These are phyloP conservation scores for Hemichromis elongatus DNA, from an alignment of 2,113 vertebrate genomes.

Conservation along the genomic window DNA sequence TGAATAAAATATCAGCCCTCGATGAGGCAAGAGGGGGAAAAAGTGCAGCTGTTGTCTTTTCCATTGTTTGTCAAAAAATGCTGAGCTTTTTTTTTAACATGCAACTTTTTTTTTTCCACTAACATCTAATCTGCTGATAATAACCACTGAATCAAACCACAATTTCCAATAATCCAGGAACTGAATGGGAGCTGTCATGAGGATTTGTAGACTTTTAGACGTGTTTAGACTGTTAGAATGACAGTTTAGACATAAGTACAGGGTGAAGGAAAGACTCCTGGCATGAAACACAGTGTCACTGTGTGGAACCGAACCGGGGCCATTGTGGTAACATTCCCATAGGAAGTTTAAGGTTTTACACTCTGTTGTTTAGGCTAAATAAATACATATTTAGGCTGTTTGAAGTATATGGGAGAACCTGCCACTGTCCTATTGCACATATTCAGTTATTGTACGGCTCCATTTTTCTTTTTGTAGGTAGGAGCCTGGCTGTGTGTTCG, in stretches of 20 bases:
- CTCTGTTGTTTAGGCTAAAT: too few relatives aligned
- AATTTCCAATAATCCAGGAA: neutral
- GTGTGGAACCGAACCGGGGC: too few relatives aligned
- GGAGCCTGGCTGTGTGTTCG: neutral
- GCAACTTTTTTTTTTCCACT: neutral
- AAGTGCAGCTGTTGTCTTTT: neutral
- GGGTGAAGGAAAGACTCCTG: neutral
- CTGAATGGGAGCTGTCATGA: neutral
- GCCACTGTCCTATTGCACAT: accelerated
- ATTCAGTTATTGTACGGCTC: neutral
- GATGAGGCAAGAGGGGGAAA: neutral
- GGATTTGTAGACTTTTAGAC: neutral
- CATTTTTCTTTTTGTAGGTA: neutral
- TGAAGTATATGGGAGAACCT: neutral
- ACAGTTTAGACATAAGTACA: neutral
- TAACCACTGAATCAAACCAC: neutral
- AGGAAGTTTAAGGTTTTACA: neutral
- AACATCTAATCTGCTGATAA: neutral
- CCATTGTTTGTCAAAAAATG: neutral
- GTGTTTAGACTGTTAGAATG: neutral
- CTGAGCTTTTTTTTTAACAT: neutral
- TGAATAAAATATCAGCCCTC: neutral
- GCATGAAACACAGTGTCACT: neutral
- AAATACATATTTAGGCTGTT: neutral
- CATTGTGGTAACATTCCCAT: neutral